These are phyloP conservation scores for Drosophila bocki DNA, from an alignment of 1,140 invertebrate genomes.

Conservation along the genomic window DNA sequence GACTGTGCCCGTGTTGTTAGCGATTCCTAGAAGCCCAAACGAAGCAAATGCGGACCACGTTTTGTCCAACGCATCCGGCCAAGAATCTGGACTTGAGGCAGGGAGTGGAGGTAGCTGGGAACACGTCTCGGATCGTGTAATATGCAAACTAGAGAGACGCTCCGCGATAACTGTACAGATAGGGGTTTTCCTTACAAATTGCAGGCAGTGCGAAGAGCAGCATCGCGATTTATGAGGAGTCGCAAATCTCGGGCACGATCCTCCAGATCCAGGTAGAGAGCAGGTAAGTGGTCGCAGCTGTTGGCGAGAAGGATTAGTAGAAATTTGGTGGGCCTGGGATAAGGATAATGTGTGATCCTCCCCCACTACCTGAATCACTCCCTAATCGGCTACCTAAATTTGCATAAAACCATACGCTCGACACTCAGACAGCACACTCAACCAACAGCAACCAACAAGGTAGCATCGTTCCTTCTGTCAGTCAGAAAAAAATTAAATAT, in stretches of 20 bases:
- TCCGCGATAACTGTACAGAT: conserved; percentile 80
- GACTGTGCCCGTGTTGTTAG: conserved; percentile 35
- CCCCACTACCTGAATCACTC: conserved; percentile 31
- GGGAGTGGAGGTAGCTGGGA: conserved; percentile 23
- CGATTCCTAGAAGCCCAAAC: conserved; percentile 64
- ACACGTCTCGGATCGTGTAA: conserved; percentile 77
- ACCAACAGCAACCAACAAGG: conserved; percentile 17
- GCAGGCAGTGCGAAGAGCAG: conserved; percentile 55
- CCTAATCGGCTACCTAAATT: conserved; percentile 30
- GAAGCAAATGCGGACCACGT: conserved; percentile 68
- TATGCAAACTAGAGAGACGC: conserved; percentile 75
- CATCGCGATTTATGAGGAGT: conserved; percentile 54
- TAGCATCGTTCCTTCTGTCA: conserved; percentile 7
- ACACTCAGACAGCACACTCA: conserved; percentile 25
- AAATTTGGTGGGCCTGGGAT: conserved; percentile 6
- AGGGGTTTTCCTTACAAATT: conserved; percentile 70
- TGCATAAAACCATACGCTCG: conserved; percentile 24
- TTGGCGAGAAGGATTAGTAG: conserved; percentile 15
- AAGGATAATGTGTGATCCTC: conserved; percentile 23
- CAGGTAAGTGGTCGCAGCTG: conserved; percentile 25
- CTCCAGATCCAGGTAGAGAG: conserved; percentile 31
- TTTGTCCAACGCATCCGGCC: conserved; percentile 75
- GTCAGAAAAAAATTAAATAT: conserved; percentile 2
- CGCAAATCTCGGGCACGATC: conserved; percentile 46
- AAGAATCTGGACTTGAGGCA: conserved; percentile 17